Conservation (phyloP, 30 jellyfish, hydroid and myxozoan species). For the Pseudorhiza aurosa region DNA sequence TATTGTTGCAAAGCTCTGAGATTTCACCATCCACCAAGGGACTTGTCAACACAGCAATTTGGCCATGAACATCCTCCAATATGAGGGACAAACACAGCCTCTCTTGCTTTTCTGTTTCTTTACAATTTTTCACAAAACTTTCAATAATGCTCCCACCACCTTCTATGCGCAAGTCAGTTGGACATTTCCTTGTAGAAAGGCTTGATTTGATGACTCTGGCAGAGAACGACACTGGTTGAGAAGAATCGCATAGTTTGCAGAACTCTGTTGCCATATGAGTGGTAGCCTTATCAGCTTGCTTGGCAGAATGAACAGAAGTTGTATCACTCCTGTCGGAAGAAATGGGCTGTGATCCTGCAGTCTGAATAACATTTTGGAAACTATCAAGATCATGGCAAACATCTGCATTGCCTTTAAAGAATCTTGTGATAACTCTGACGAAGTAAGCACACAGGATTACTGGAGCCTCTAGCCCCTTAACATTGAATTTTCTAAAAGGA, state of each 20-base stretch:
- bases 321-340: neutral
- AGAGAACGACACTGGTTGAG: neutral
- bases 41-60: neutral
- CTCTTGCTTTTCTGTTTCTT: neutral
- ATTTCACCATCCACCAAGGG: neutral
- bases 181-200: neutral
- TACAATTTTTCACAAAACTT: neutral
- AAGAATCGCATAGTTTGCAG: neutral
- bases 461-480: neutral
- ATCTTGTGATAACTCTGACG: neutral
- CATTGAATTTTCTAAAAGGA: conserved; percentile 29
- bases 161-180: neutral
- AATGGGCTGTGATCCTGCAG: neutral
- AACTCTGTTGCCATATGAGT: neutral
- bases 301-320: neutral
- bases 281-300: neutral
- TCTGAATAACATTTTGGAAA: neutral
- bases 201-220: conserved; percentile 9
- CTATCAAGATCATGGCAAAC: neutral
- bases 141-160: conserved; percentile 1
- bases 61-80: neutral
- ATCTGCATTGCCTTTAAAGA: neutral
- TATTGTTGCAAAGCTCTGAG: neutral
- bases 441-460: conserved; percentile 32
- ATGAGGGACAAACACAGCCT: neutral